Base-by-base conservation (phyloP, 2,797 vertebrate genomes). In the Champsocephalus gunnari region DNA sequence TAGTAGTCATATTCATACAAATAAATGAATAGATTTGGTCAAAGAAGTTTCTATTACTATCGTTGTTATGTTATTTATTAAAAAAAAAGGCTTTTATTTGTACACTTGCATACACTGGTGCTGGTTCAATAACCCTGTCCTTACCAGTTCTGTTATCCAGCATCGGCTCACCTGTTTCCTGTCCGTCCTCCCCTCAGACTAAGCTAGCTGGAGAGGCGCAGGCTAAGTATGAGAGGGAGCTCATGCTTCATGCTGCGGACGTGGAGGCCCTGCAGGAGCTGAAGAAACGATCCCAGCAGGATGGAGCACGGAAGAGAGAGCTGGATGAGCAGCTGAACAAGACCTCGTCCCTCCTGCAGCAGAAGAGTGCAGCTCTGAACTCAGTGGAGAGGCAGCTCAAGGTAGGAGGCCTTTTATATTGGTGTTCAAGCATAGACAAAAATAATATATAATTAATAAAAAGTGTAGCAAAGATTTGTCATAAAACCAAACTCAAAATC, bases 171-270 rank as follows among this genome's bases (percentile, higher is more conserved):
- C 3, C n/a, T 38, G 24, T 55, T 45, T 47, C 12, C 9, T 2
- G 0, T 76, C 16, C 38, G 14, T 73, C 38, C 12, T 58, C 54
- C 38, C 50, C 41, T 50, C 67, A 93, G 93, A 91, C 85, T 0
- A 92, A 87, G 64, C 58, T 98, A 63, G 97, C 98, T 10, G 92
- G 92, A 55, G 98, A 99, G 89, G 97, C 98, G 5, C 98, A 99
- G 82, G 96, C 96, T 50, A 99, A 99, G 45, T 99, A 99, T 1
- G 97, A 99, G 76, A 90, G 97, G 44, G 98, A 99, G 80, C 73
- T 99, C 60, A 99, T 99, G 97, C 95, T 99, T 11, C 98, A 99
- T 24, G 97, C 98, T 45, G 97, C 97, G 0, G 97, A 99, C 24
- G 97, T 99, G 9, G 98, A 98, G 83, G 98, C 96, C 0, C 91